Evolutionary conservation across 2,113 vertebrate species (phyloP).

Genomic region (Atlantisia rogersi): DNA sequence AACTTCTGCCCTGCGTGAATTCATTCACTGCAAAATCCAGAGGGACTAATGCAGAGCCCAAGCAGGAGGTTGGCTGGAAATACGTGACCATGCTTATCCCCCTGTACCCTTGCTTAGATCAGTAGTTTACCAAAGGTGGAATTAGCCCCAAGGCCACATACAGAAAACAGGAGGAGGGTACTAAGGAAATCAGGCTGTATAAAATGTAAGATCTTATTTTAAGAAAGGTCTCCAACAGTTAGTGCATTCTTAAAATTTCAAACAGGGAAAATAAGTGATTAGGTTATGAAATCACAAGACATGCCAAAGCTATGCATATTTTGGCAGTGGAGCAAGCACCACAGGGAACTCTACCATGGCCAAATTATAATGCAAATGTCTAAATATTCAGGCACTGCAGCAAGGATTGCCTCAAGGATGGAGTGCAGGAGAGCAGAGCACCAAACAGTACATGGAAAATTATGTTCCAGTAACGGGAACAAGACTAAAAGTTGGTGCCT

Average conservation of each 20-base stretch:
- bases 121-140: neutral
- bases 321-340: neutral
- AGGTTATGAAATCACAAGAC: neutral
- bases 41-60: neutral
- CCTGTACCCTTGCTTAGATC: neutral
- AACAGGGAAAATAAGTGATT: neutral
- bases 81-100: neutral
- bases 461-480: neutral
- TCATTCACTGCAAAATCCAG: neutral
- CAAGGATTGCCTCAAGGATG: neutral
- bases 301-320: neutral
- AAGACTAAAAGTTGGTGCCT: neutral
- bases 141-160: neutral
- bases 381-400: neutral
- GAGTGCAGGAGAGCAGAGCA: neutral
- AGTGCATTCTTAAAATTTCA: neutral
- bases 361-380: neutral
- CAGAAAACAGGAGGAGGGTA: neutral
- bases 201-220: neutral
- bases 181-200: neutral
- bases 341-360: neutral
- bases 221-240: neutral
- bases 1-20: neutral
- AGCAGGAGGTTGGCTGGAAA: neutral
- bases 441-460: neutral